These are phyloP conservation scores for Lophotis ruficrista DNA, from an alignment of 2,113 vertebrate species.

Conservation along the genomic window DNA sequence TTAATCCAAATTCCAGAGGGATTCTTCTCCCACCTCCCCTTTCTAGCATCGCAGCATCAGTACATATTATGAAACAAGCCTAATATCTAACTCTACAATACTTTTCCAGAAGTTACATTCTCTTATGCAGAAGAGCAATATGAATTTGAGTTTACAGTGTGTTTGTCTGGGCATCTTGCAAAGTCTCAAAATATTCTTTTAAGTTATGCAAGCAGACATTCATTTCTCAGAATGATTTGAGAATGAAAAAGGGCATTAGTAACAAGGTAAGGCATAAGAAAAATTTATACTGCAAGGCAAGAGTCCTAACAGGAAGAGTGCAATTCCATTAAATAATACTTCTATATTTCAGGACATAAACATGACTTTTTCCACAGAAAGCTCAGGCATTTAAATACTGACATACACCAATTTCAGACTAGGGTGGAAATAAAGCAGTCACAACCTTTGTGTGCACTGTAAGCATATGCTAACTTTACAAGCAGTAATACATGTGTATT, in stretches of 20 bases:
- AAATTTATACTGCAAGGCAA: neutral
- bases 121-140: neutral
- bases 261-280: neutral
- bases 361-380: neutral
- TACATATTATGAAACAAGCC: neutral
- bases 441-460: neutral
- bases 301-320: neutral
- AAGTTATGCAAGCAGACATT: neutral
- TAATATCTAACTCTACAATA: neutral
- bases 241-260: neutral
- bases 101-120: neutral
- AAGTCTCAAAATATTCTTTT: neutral
- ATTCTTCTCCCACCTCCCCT: neutral
- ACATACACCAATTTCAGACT: neutral
- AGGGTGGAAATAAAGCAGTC: neutral
- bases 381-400: constrained; percentile 1
- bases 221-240: neutral
- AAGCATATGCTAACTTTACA: neutral
- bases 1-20: neutral
- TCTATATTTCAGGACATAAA: neutral
- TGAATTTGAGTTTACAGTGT: neutral
- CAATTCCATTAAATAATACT: neutral
- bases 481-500: neutral
- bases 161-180: neutral
- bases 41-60: neutral